Percentiles rank a stretch among this genome's conserved stretches.
These are phyloP conservation scores for Chrosomus eos DNA, from an alignment of 2,797 vertebrate species.

Conservation along the genomic window DNA sequence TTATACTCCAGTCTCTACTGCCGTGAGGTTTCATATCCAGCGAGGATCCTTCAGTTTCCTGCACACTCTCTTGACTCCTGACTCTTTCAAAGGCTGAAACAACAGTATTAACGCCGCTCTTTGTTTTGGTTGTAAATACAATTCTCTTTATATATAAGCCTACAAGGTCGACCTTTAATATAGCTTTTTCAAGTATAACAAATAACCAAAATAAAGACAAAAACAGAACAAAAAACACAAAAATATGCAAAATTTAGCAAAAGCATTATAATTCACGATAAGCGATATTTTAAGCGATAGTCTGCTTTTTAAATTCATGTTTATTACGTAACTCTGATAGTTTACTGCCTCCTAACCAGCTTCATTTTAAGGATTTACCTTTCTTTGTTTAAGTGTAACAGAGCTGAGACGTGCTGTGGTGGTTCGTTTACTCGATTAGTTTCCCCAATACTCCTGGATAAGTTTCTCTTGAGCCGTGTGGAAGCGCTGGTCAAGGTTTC, in stretches of 20 bases:
- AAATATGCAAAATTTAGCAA: conserved; percentile 75
- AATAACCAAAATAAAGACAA: conserved; percentile 73
- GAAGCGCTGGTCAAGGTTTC: no score
- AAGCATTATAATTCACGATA: conserved; percentile 74
- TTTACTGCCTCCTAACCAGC: conserved; percentile 70
- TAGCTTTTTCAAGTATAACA: conserved; percentile 81
- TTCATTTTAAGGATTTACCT: conserved; percentile 77
- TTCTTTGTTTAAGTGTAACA: conserved; percentile 72
- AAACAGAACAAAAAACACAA: conserved; percentile 67
- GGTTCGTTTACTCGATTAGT: conserved; percentile 67
- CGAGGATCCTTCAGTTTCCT: not conserved
- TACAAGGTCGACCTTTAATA: conserved; percentile 81
- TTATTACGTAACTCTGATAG: conserved; percentile 75
- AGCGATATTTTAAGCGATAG: conserved; percentile 74
- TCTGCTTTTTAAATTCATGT: conserved; percentile 76
- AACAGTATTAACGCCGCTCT: not conserved
- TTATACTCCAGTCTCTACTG: conserved; percentile 37
- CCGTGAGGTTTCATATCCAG: conserved; percentile 14
- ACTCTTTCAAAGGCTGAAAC: not conserved
- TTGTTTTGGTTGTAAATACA: conserved; percentile 73
- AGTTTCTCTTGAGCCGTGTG: conserved; percentile 74
- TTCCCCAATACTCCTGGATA: conserved; percentile 70
- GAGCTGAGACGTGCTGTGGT: conserved; percentile 71
- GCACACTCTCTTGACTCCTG: conserved; percentile 42
- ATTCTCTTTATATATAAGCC: conserved; percentile 79